Base-by-base conservation (phyloP, 2,797 vertebrate genomes). In the Sebastiscus tertius region DNA sequence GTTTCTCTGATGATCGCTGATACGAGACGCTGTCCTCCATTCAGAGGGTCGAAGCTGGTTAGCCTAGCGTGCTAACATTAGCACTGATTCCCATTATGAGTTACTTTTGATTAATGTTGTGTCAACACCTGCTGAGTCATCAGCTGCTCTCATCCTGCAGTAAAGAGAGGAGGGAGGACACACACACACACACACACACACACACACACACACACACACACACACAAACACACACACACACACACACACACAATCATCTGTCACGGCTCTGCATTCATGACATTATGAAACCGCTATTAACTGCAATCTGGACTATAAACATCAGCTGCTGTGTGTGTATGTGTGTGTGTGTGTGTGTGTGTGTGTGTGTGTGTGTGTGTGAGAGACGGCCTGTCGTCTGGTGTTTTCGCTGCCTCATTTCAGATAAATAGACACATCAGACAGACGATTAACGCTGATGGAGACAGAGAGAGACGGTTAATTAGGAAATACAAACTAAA, bases 391-490 rank as follows among this genome's bases (percentile, higher is more conserved):
- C 33, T 34, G 33, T 34, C 33, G 9, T 34, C 33, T 34, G 33
- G 33, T 34, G n/a, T 22, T 18, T 72, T 42, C 34, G 67, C 72
- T 20, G 80, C 54, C 67, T 83, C 77, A 16, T 75, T 75, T 26
- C 31, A 71, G 52, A 80, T 77, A 79, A 83, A 88, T 10, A 80
- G 76, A 76, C 68, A 66, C 72, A 79, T 83, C 80, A 88, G 75
- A 79, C 22, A 42, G 63, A 84, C 24, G 29, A 81, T 86, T 84
- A 86, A 69, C 27, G 58, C 9, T 39, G 67, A 76, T 20, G 33
- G 63, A 78, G 73, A 29, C 42, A 55, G 18, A 26, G 55, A 54
- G 52, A 56, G 55, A 24, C 12, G 6, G 42, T 16, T 16, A 46
- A 46, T 46, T 46, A 46, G 42, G 42, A 46, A 46, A 46, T 46